A percentile compares a stretch with the other conserved stretches of the same genome.
These are phyloP conservation scores for Schrankia costaestrigalis DNA, from an alignment of 2,888 invertebrate genomes.

Conservation along the genomic window DNA sequence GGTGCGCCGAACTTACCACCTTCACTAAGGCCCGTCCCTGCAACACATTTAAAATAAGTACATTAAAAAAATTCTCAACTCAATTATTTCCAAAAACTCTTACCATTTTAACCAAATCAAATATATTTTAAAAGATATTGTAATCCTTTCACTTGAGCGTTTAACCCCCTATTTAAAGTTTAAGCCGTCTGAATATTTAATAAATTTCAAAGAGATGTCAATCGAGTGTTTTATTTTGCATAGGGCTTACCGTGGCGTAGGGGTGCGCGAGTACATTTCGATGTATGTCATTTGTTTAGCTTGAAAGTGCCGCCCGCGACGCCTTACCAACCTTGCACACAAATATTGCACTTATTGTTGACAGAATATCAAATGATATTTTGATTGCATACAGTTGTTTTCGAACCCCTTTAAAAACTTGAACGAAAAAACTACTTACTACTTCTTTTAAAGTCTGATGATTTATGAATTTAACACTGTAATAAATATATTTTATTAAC, in stretches of 20 bases:
- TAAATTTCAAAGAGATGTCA: slow-evolving; percentile 80
- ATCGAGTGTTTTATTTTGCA: slow-evolving; percentile 80
- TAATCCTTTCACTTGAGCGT: slow-evolving; percentile 75
- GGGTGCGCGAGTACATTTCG: slow-evolving; percentile 78
- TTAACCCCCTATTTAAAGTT: slow-evolving; percentile 73
- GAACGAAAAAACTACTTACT: not conserved
- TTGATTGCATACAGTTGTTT: slow-evolving; percentile 46
- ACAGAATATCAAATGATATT: slow-evolving; percentile 72
- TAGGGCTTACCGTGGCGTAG: slow-evolving; percentile 66
- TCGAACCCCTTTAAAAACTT: slow-evolving; percentile 12
- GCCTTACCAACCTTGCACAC: slow-evolving; percentile 22
- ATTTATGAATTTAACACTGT: too few relatives aligned
- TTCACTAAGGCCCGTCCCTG: too few relatives aligned
- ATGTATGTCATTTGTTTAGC: slow-evolving; percentile 77
- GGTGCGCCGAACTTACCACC: too few relatives aligned
- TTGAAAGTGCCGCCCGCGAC: slow-evolving; percentile 41
- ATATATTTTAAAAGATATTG: slow-evolving; percentile 28
- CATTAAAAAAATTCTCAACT: too few relatives aligned
- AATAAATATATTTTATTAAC: too few relatives aligned
- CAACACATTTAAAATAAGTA: too few relatives aligned
- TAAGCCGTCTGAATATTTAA: slow-evolving; percentile 77
- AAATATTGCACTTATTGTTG: slow-evolving; percentile 66
- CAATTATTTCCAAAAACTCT: not conserved
- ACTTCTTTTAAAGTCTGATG: too few relatives aligned
- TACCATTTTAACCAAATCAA: slow-evolving; percentile 11